Evolutionary conservation across 2,113 vertebrate species (phyloP).

Genomic region (Nothocercus nigrocapillus): DNA sequence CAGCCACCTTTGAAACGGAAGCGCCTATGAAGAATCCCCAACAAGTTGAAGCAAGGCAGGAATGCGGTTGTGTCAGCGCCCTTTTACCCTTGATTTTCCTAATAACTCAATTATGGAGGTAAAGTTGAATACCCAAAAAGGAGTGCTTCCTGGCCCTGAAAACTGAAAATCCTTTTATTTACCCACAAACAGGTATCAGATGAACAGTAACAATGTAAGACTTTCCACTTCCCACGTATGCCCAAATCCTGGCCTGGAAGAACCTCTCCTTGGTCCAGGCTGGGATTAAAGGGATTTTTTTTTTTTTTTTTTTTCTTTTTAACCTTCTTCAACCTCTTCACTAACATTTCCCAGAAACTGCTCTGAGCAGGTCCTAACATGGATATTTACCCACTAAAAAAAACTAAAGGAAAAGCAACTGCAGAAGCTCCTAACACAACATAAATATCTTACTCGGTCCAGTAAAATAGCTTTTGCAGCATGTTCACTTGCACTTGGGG

Average conservation of each 20-base stretch:
- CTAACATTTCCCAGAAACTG: background rate
- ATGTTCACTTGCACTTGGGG: background rate
- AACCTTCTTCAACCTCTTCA: background rate
- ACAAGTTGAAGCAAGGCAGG: constrained; percentile 56
- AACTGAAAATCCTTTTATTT: background rate
- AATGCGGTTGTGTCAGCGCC: constrained; percentile 57
- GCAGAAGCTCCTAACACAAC: background rate
- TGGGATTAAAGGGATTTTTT: background rate
- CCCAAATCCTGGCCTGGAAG: background rate
- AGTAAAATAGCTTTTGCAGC: background rate
- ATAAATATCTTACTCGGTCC: background rate
- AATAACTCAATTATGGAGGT: constrained; percentile 57
- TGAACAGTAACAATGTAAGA: background rate
- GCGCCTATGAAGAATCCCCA: background rate
- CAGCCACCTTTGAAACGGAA: constrained; percentile 44
- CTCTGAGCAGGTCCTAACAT: background rate
- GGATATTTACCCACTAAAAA: background rate
- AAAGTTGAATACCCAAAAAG: constrained; percentile 38
- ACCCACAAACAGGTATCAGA: background rate
- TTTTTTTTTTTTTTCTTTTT: background rate
- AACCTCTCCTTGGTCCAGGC: rapidly evolving
- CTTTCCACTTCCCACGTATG: background rate
- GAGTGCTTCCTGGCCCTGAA: background rate
- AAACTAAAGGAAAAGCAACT: background rate
- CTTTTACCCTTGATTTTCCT: constrained; percentile 48